Base-by-base conservation (phyloP, 2,113 vertebrate species). In the Tichodroma muraria region DNA sequence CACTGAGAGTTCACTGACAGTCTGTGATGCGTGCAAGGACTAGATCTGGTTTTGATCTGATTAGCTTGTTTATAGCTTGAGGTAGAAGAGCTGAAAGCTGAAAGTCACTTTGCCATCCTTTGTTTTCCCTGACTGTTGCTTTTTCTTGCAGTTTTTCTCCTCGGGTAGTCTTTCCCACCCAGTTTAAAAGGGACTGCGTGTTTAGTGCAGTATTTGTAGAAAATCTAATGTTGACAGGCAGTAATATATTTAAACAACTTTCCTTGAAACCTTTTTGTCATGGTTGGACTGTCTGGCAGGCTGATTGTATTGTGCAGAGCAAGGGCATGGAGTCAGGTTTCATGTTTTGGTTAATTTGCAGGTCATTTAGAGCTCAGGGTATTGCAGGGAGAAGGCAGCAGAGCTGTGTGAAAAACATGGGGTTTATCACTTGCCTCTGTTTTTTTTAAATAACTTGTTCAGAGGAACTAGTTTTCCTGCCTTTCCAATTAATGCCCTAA, bases 321-420 rank as follows among this genome's bases (percentile, higher is more conserved):
- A 79, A 65, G 73, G 53, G 4, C 4, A 3, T 89, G 73, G 73
- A 94, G 70, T 93, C 84, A 85, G n/a, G 30, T 94, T 95, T 84
- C 69, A 69, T 89, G 65, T 93, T 93, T 89, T 81, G 70, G 84
- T 94, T 91, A 91, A 91, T 94, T 95, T 94, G 45, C 61, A 79
- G 94, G 73, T 89, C 94, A 82, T 69, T 82, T 65, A 54, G 66
- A 85, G 80, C 66, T 57, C 42, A 82, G 73, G 38, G 23, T 88
- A 15, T 61, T 90, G 78, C 44, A 60, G 47, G 35, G 68, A 85
- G 64, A 93, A 90, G 54, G 52, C 54, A 28, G n/a, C n/a, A 53
- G 68, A 65, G 33, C 68, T 77, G 79, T 73, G 25, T 85, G 75
- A 83, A 93, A 91, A 94, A 91, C 49, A 22, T 10, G 8, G 27